A percentile compares a stretch with the other conserved stretches of the same genome.
These are phyloP conservation scores for Cistogaster globosa DNA, from an alignment of 2,888 invertebrate species.

Conservation along the genomic window DNA sequence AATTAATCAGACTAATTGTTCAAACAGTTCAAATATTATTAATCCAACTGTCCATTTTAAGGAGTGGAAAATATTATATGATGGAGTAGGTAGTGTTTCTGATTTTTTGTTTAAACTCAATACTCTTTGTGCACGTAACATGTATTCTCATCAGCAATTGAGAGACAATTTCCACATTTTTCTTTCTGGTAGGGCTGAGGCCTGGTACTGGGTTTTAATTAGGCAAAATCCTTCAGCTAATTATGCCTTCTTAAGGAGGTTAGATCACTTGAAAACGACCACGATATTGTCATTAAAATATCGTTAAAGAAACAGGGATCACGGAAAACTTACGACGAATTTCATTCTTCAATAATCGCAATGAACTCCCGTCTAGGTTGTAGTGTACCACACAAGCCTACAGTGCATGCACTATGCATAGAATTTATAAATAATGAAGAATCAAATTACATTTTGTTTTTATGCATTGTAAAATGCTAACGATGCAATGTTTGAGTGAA, in stretches of 20 bases:
- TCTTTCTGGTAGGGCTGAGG: constrained; percentile 3
- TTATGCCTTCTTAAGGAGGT: not conserved
- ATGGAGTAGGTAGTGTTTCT: constrained; percentile 5
- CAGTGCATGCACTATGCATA: no score
- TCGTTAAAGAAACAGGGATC: not conserved
- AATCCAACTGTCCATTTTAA: no score
- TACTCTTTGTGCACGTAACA: not conserved
- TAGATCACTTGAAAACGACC: constrained; percentile 2
- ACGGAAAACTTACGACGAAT: constrained; percentile 5
- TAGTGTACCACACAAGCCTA: no score
- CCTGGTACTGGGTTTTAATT: constrained; percentile 16
- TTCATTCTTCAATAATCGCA: constrained; percentile 3
- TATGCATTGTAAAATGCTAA: no score
- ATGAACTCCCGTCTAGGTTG: constrained; percentile 17
- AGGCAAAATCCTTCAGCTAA: constrained; percentile 5
- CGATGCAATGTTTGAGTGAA: no score
- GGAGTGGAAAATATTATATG: not conserved
- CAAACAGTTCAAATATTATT: not conserved
- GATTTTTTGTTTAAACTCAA: constrained; percentile 16
- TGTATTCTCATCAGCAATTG: constrained; percentile 3
- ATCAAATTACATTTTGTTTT: no score
- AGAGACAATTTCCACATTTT: constrained; percentile 15
- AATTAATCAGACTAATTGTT: not conserved
- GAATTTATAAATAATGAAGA: no score
- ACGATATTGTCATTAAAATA: constrained; percentile 14